These are phyloP conservation scores for Diplodus sargus DNA, from an alignment of 2,797 vertebrate species.

Conservation along the genomic window DNA sequence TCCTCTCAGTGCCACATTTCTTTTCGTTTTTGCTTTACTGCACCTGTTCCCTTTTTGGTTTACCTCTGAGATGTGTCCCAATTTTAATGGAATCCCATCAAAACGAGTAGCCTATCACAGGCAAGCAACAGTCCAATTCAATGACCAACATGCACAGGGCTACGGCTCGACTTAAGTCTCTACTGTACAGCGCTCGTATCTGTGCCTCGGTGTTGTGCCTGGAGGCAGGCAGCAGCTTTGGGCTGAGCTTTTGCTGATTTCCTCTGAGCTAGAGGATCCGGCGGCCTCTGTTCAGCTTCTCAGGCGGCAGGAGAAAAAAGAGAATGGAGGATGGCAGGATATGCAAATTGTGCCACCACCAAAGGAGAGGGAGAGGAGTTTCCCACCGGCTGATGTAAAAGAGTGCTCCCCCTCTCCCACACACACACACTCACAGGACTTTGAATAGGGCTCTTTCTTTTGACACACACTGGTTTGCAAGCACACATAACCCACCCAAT, in stretches of 20 bases:
- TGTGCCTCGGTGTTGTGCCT: conserved; percentile 29
- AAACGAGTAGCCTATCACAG: conserved; percentile 45
- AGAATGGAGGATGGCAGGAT: conserved; percentile 73
- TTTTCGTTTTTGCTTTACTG: neutral
- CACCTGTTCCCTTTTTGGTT: conserved; percentile 37
- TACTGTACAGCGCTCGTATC: conserved; percentile 20
- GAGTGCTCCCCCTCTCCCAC: conserved; percentile 73
- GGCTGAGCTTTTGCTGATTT: conserved; percentile 47
- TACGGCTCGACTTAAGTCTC: conserved; percentile 1
- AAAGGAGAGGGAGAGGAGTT: conserved; percentile 81
- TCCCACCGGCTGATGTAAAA: conserved; percentile 84
- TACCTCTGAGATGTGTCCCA: conserved; percentile 60
- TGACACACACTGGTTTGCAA: conserved; percentile 53
- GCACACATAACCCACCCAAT: conserved; percentile 49
- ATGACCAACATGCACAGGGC: conserved; percentile 29
- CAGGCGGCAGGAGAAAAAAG: conserved; percentile 40
- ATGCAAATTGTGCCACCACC: conserved; percentile 78
- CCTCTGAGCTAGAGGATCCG: conserved; percentile 42
- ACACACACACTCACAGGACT: conserved; percentile 57
- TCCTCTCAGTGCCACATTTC: neutral
- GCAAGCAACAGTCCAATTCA: conserved; percentile 36
- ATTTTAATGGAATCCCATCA: conserved; percentile 54
- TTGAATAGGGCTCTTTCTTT: conserved; percentile 87
- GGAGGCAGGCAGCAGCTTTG: conserved; percentile 38
- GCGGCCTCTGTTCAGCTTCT: conserved; percentile 53